phyloP scores from a whole-genome alignment of 2,113 vertebrate species.

The Callopanchax toddi region DNA sequence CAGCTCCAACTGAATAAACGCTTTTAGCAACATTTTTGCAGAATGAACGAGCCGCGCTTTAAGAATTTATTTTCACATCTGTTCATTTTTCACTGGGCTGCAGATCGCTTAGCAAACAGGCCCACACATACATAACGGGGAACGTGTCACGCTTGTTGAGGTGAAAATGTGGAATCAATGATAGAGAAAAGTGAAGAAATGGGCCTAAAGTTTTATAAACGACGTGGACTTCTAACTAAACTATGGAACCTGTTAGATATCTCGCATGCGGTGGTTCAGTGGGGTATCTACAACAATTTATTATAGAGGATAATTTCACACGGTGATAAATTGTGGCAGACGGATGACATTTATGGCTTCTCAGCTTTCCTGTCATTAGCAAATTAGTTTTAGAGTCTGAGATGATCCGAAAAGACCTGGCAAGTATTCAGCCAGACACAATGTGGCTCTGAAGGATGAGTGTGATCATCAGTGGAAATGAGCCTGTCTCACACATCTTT shows the following conservation, averaged over 20 bases:
- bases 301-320: conserved; percentile 64
- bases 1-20: conserved; percentile 4
- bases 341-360: conserved; percentile 78
- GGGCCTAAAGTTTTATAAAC: conserved; percentile 3
- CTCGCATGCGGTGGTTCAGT: conserved; percentile 29
- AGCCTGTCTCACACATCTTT: conserved; percentile 55
- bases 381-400: conserved; percentile 74
- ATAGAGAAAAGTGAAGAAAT: conserved; percentile 14
- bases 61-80: conserved; percentile 26
- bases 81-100: conserved; percentile 4
- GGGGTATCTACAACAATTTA: conserved; percentile 53
- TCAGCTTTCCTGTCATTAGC: conserved; percentile 76
- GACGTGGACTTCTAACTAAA: conserved; percentile 27
- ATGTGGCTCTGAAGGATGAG: conserved; percentile 57
- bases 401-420: conserved; percentile 53
- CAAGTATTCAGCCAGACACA: conserved; percentile 49
- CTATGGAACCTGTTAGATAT: conserved; percentile 29
- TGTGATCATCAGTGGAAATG: conserved; percentile 65
- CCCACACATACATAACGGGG: background rate
- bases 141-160: conserved; percentile 2
- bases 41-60: conserved; percentile 5
- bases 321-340: conserved; percentile 70
- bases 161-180: conserved; percentile 15
- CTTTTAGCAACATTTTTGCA: background rate
- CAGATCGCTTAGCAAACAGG: conserved; percentile 17